Evolutionary conservation across 2,888 invertebrate species (phyloP).

Genomic region (Ochlodes sylvanus): DNA sequence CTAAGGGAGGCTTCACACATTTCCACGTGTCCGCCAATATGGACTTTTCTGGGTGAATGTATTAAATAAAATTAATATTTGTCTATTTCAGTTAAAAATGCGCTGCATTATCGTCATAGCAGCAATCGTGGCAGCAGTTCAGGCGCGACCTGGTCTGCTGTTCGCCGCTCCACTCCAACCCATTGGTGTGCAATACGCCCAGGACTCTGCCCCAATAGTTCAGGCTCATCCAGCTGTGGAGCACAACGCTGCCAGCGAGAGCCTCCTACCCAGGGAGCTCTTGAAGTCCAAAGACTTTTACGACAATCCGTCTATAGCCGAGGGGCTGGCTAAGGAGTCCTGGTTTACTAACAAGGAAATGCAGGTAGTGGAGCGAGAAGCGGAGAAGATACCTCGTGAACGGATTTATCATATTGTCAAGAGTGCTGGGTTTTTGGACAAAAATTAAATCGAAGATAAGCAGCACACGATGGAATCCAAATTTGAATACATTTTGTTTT

Average conservation of each 20-base stretch:
- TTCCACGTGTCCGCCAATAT: too few relatives aligned
- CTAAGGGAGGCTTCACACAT: too few relatives aligned
- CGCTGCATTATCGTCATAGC: constrained; percentile 59
- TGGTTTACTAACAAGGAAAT: constrained; percentile 92
- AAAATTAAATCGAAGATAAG: constrained; percentile 50
- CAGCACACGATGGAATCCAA: not conserved
- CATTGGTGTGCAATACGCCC: constrained; percentile 79
- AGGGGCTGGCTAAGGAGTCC: constrained; percentile 90
- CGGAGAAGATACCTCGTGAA: constrained; percentile 91
- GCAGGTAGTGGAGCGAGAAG: constrained; percentile 91
- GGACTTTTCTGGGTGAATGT: too few relatives aligned
- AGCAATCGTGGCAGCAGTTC: constrained; percentile 68
- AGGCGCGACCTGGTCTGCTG: constrained; percentile 77
- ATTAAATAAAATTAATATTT: not conserved
- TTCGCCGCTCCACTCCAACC: constrained; percentile 76
- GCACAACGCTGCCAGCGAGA: constrained; percentile 88
- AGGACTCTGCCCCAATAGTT: constrained; percentile 58
- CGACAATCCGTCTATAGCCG: constrained; percentile 90
- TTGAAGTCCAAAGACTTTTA: constrained; percentile 89
- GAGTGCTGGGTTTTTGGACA: constrained; percentile 87
- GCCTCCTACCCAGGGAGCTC: constrained; percentile 88
- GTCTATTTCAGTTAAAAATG: constrained; percentile 48
- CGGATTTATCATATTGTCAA: constrained; percentile 91
- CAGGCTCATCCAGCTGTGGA: constrained; percentile 90
- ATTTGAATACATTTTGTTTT: too few relatives aligned